Base-by-base conservation (phyloP, 2,888 invertebrate species). In the Drosophila robusta region DNA sequence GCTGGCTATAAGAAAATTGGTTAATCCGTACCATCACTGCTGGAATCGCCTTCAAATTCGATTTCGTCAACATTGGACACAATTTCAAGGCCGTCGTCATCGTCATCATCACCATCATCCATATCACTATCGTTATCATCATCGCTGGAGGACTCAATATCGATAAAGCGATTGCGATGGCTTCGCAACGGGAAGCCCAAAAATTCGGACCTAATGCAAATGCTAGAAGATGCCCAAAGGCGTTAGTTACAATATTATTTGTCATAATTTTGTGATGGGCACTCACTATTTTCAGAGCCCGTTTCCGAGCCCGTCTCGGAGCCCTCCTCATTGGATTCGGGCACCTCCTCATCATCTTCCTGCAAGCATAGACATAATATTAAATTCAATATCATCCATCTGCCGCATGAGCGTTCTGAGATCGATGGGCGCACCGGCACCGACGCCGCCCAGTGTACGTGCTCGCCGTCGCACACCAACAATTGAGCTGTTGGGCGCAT, bases 281-380 rank as follows among this genome's bases (percentile, higher is more conserved):
- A 68, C 83, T 81, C 75, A 91, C 90, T 87, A 75, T 88, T 89
- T 61, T 87, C 90, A 49, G 90, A 90, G 80, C 91, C 91, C 70
- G 90, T 89, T 57, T 92, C 92, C 32, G 92, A 90, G 24, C 90
- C 90, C 87, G 90, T 90, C 44, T 92, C 92, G 44, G 92, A 91
- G 62, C 90, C 90, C 88, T 95, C 95, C 83, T 95, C 95, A 76
- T 90, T 89, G 75, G 89, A 80, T 65, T 69, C 94, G 57, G 94
- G 94, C 93, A 88, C 93, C 91, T 94, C 94, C 55, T 95, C 95
- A 75, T 95, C 95, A 78, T 95, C 95, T 81, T 95, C 94, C 90
- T 93, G 91, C 78, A 92, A 91, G 81, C 86, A 88, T 82, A 89
- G 84, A 91, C 76, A 83, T 74, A 78, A 84, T 77, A 87, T 89